Conservation (phyloP, 2,797 vertebrate genomes). For the Hyperoplus immaculatus region DNA sequence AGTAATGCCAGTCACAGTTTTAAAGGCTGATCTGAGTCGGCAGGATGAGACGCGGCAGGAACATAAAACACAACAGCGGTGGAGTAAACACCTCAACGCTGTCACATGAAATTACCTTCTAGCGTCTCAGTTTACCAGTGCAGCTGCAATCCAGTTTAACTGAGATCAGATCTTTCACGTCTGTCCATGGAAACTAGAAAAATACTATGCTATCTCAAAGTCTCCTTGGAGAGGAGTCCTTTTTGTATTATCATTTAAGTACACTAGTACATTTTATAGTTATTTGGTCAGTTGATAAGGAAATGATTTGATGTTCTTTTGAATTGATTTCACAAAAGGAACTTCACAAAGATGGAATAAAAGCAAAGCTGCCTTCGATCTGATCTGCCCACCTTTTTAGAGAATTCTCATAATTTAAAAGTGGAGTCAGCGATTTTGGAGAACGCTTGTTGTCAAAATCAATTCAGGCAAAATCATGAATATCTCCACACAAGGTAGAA, state of each 20-base stretch:
- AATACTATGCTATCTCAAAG: slow-evolving; percentile 1
- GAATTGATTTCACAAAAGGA: not conserved
- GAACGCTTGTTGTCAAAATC: too few relatives aligned
- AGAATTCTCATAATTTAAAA: too few relatives aligned
- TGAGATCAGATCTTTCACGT: not conserved
- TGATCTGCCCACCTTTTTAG: not conserved
- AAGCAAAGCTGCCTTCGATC: not conserved
- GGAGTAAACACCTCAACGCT: not conserved
- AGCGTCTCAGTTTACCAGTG: not conserved
- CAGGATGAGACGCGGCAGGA: slow-evolving; percentile 9
- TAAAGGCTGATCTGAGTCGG: not conserved
- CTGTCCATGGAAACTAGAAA: slow-evolving; percentile 13
- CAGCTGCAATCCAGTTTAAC: slow-evolving; percentile 2
- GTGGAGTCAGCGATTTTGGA: too few relatives aligned
- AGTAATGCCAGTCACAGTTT: not conserved
- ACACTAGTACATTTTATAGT: not conserved
- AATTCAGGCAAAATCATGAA: too few relatives aligned
- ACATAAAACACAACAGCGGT: not conserved
- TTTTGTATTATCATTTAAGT: not conserved
- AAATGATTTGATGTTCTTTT: not conserved
- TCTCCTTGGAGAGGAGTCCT: not conserved
- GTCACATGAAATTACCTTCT: not conserved
- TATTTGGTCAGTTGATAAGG: not conserved
- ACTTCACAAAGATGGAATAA: not conserved
- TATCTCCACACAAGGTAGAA: too few relatives aligned